These are phyloP conservation scores for Tuta absoluta DNA, from an alignment of 2,888 invertebrate species.

Conservation along the genomic window DNA sequence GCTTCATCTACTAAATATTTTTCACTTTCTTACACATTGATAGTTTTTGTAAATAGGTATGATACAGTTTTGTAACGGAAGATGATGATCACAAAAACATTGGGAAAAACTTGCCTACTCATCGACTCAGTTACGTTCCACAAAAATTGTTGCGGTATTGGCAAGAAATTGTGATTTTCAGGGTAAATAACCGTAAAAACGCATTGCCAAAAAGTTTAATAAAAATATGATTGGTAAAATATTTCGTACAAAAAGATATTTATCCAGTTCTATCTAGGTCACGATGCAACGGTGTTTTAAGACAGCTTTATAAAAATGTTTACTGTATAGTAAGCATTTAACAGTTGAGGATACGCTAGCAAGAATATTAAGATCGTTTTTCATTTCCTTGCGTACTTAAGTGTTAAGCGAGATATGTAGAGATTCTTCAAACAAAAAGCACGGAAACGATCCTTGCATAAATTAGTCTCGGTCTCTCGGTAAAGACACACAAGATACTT, in stretches of 20 bases:
- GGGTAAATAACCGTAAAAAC: slow-evolving; percentile 1
- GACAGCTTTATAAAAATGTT: background rate
- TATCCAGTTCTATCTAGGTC: slow-evolving; percentile 10
- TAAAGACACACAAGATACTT: background rate
- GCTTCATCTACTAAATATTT: no score
- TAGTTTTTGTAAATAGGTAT: no score
- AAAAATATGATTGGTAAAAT: slow-evolving; percentile 8
- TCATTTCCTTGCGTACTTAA: background rate
- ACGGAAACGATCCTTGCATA: background rate
- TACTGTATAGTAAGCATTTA: background rate
- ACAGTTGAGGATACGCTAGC: no score
- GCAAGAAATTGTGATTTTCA: slow-evolving; percentile 2
- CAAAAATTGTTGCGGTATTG: background rate
- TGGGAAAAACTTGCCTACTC: background rate
- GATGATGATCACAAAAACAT: background rate
- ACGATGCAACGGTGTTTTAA: background rate
- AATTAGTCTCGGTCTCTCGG: background rate
- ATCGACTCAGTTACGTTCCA: background rate
- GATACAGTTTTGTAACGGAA: background rate
- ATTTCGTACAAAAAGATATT: background rate
- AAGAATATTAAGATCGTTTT: background rate
- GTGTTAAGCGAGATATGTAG: background rate
- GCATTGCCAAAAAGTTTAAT: background rate
- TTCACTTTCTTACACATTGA: no score
- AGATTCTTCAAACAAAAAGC: background rate